Base-by-base conservation (phyloP, 2,888 invertebrate genomes). In the Agapostemon virescens region DNA sequence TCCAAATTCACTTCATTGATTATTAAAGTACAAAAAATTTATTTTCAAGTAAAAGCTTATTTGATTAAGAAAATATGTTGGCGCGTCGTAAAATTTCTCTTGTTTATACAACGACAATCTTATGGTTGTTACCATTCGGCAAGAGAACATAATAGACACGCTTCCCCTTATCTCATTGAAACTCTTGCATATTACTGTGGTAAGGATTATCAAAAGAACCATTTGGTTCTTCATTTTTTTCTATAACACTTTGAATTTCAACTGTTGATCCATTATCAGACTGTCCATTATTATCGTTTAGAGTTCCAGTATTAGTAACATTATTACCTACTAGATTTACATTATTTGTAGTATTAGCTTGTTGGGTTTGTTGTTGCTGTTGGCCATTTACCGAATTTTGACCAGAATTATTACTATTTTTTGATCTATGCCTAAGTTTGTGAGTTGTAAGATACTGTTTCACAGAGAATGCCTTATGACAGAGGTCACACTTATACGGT, bases 401-500 rank as follows among this genome's bases (percentile, higher is more conserved):
- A 2, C 81, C 63, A 68, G 85, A 77, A 49, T 75, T 84, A 68
- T 85, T 88, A 86, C 94, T 94, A 26, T 87, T 90, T 74, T 93
- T 93, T 81, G 95, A 95, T 75, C 94, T 93, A 89, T 95, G 95
- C 84, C 93, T 92, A 68, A 94, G 87, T 84, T 95, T 95, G 67
- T 95, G 95, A 30, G 95, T 94, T 82, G 94, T 94, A 82, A 95
- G 94, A 87, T 95, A 95, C 90, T 95, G 95, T 80, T 95, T 93
- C 81, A 95, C 94, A 1, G 95, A 94, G 87, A 95, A 95, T 0
- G 93, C 92, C 42, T 93, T 94, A 20, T 94, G 93, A 88, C 95
- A 95, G 6, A 95, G 93, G 64, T 94, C 94, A 88, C 95, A 95
- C 52, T 93, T 93, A 83, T 94, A 95, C 0, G 95, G 93, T 68